Evolutionary conservation across 1,140 invertebrate genomes (phyloP).

Genomic region (Solenopsis invicta): DNA sequence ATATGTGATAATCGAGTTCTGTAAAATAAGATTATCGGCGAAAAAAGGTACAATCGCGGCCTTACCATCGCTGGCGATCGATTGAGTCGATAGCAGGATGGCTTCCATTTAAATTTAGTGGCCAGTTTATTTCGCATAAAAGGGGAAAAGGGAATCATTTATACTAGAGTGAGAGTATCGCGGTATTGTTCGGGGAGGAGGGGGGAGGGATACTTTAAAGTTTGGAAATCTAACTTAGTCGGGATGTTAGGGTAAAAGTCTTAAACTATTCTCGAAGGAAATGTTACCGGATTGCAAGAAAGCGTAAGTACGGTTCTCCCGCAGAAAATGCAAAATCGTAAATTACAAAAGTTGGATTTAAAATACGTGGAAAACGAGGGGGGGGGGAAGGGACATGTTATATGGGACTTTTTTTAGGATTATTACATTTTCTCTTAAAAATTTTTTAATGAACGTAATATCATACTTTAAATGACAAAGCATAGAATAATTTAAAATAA

Average conservation of each 20-base stretch:
- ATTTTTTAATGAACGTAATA: background rate
- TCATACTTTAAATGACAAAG: background rate
- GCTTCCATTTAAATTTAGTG: slow-evolving; percentile 66
- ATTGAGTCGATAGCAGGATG: slow-evolving; percentile 36
- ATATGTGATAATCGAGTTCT: slow-evolving; percentile 66
- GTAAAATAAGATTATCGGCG: slow-evolving; percentile 64
- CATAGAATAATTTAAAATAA: background rate
- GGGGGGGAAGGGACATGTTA: background rate
- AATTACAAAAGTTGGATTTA: slow-evolving; percentile 59
- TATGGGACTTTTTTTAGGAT: background rate
- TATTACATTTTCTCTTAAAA: slow-evolving; percentile 10
- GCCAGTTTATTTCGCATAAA: slow-evolving; percentile 57
- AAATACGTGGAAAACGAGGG: slow-evolving; percentile 13
- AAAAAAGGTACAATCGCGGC: slow-evolving; percentile 58
- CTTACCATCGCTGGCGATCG: slow-evolving; percentile 29
- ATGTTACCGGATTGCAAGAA: slow-evolving; percentile 52
- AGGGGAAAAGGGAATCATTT: slow-evolving; percentile 44
- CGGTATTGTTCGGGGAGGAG: background rate
- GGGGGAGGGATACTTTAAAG: slow-evolving; percentile 23
- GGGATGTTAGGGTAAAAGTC: slow-evolving; percentile 46
- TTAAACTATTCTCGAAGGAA: slow-evolving; percentile 40
- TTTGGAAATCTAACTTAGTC: slow-evolving; percentile 48
- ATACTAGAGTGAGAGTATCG: slow-evolving; percentile 42
- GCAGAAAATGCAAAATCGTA: slow-evolving; percentile 39
- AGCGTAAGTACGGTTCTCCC: background rate